These are phyloP conservation scores for Cherax quadricarinatus DNA, from an alignment of 1,140 invertebrate genomes.

Conservation along the genomic window DNA sequence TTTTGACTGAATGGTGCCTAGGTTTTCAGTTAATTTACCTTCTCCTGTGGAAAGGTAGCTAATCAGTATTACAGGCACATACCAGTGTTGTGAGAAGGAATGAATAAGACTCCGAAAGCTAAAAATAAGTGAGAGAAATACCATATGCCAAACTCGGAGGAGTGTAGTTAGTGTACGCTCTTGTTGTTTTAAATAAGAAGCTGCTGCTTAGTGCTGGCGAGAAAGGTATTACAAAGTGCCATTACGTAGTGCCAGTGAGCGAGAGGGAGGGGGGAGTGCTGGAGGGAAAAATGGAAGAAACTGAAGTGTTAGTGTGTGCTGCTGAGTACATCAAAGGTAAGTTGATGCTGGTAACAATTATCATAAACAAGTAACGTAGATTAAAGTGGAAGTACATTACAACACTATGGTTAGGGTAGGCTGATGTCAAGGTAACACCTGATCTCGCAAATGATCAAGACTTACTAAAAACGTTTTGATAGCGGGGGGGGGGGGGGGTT, in stretches of 20 bases:
- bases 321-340: slow-evolving; percentile 71
- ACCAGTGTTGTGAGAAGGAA: neutral
- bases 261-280: neutral
- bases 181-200: neutral
- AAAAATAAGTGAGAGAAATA: neutral
- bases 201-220: neutral
- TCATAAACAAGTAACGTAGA: no score
- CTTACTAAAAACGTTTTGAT: no score
- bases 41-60: slow-evolving; percentile 16
- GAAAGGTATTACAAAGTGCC: neutral
- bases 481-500: no score
- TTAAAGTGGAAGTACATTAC: no score
- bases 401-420: no score
- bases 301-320: slow-evolving; percentile 72
- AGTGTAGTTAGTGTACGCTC: neutral
- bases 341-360: neutral
- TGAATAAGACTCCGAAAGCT: neutral
- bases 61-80: neutral
- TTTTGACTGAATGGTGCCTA: slow-evolving; percentile 27
- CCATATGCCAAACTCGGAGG: slow-evolving; percentile 25
- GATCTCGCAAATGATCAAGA: no score
- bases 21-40: slow-evolving; percentile 31
- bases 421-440: no score
- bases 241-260: no score
- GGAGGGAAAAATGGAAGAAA: slow-evolving; percentile 50